These are phyloP conservation scores for Poeciliopsis occidentalis DNA, from an alignment of 2,113 vertebrate genomes.

Conservation along the genomic window DNA sequence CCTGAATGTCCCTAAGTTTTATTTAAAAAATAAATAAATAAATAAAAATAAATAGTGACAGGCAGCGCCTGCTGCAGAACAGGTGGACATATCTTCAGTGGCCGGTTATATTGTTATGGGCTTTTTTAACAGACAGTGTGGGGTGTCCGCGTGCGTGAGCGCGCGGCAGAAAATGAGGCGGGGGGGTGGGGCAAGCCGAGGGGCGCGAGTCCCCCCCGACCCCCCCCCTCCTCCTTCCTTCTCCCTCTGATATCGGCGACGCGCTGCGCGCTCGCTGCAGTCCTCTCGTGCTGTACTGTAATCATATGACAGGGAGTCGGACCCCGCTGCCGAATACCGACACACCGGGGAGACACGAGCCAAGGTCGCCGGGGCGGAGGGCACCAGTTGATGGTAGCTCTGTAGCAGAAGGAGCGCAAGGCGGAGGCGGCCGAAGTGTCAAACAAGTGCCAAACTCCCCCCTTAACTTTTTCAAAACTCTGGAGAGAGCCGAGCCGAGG, in stretches of 20 bases:
- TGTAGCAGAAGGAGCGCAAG: constrained; percentile 21
- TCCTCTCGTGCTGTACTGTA: constrained; percentile 64
- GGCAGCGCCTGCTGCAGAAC: constrained; percentile 51
- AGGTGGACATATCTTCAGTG: constrained; percentile 66
- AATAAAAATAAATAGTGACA: constrained; percentile 26
- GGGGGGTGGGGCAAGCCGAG: constrained; percentile 17
- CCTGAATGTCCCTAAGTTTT: constrained; percentile 1
- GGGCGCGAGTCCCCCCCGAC: constrained; percentile 18
- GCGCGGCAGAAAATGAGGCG: background rate
- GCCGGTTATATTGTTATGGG: constrained; percentile 50
- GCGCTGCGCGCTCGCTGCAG: constrained; percentile 64
- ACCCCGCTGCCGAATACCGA: constrained; percentile 58
- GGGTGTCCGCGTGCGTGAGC: background rate
- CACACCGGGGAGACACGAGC: constrained; percentile 47
- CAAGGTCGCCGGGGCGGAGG: constrained; percentile 26
- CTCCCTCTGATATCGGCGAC: constrained; percentile 33
- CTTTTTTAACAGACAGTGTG: background rate
- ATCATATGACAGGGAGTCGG: constrained; percentile 75
- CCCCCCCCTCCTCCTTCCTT: constrained; percentile 35
- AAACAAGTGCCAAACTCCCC: constrained; percentile 25
- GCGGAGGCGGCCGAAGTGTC: constrained; percentile 13
- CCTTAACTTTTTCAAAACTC: constrained; percentile 56
- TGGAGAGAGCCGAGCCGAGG: constrained; percentile 38
- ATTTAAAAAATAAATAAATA: background rate
- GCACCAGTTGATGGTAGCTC: constrained; percentile 2